phyloP scores from a whole-genome alignment of 1,140 invertebrate genomes.

The Calliphora vicina region DNA sequence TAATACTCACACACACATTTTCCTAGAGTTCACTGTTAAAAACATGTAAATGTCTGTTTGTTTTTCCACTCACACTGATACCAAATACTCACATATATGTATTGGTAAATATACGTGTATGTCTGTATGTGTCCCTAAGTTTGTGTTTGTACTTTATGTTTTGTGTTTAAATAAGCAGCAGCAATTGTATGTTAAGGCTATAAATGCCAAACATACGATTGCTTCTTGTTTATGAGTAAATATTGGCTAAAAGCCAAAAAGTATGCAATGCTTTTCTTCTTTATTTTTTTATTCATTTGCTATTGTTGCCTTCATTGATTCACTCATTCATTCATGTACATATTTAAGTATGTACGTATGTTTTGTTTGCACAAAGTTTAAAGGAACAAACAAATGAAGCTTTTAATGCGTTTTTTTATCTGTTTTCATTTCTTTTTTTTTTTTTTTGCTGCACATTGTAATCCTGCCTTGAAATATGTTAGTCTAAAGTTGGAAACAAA shows the following conservation, averaged over 20 bases:
- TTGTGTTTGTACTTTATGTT: neutral
- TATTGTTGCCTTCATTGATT: neutral
- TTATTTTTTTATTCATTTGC: neutral
- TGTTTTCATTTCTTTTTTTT: too few species aligned
- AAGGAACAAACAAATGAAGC: constrained; percentile 20
- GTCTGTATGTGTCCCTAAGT: neutral
- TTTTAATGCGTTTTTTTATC: constrained; percentile 22
- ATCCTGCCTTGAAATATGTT: too few species aligned
- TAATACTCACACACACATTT: neutral
- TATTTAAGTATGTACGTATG: neutral
- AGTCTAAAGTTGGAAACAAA: too few species aligned
- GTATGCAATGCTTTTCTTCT: neutral
- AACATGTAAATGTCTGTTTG: constrained; percentile 6
- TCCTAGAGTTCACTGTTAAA: neutral
- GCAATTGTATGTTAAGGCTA: neutral
- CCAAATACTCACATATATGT: neutral
- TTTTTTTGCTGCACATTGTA: too few species aligned
- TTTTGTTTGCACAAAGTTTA: neutral
- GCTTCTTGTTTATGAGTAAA: neutral
- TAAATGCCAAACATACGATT: constrained; percentile 1
- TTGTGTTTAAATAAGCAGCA: neutral
- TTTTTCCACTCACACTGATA: neutral
- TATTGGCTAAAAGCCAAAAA: constrained; percentile 3
- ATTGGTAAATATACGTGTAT: neutral
- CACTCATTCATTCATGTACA: neutral